Evolutionary conservation across 2,888 invertebrate species (phyloP), one percentile per base, ranked within the genome.

Genomic region (Sycophila texana): DNA sequence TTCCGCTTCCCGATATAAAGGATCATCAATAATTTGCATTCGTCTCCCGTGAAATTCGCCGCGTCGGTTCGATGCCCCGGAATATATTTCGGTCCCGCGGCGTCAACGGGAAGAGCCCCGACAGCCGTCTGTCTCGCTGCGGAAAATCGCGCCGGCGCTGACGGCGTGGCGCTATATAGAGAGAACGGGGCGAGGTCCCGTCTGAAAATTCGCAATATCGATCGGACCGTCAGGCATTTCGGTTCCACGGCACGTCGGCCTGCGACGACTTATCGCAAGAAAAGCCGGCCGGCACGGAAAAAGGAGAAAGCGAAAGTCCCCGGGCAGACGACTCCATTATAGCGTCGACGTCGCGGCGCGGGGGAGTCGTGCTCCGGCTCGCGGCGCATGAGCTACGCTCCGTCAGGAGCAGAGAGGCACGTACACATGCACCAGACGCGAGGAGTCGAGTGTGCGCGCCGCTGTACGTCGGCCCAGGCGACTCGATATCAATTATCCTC

Each of bases 221-320:
- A 74, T 74, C 74, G 66, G 63, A 5, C n/a, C 30, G 18, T 14
- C 74, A 26, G 57, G 66, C 57, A 67, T 74, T 74, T 57, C 67
- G 74, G 66, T 74, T 67, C 74, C 74, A n/a, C 58, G 67, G 74
- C 74, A 74, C 66, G 74, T 74, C 66, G 7, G 22, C 18, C 49
- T n/a, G n/a, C n/a, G n/a, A n/a, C 30, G 30, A 30, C 30, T 30
- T 39, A 39, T 39, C 47, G 51, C 26, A 12, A 16, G 22, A 60
- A 18, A 18, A 39, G 58, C 26, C 14, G n/a, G 18, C 16, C 18
- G n/a, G 4, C 47, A 12, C n/a, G 30, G 20, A 39, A 55, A 70
- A 57, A 39, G 47, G 22, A n/a, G 58, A 20, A 47, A 16, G 20
- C 20, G 13, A 49, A 47, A 55, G 22, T 18, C 18, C 57, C 30